Evolutionary conservation across 2,888 invertebrate genomes (phyloP).

Genomic region (Tenthredo livida): DNA sequence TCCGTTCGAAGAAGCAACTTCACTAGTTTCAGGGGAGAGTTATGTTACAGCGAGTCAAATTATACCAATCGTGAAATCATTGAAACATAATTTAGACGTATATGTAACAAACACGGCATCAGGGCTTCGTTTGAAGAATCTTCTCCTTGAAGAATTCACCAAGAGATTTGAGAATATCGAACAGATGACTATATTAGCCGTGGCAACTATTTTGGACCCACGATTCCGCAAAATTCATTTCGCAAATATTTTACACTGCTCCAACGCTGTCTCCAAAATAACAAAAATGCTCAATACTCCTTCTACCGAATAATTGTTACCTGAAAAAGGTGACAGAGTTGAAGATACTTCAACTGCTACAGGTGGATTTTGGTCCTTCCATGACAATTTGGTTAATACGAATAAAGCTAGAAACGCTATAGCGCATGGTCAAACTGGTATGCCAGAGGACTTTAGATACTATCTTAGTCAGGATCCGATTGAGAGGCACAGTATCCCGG

Average conservation of each 20-base stretch:
- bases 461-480: no score
- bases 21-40: constrained; percentile 45
- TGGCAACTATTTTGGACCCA: constrained; percentile 18
- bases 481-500: no score
- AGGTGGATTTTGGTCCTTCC: constrained; percentile 6
- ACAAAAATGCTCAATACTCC: constrained; percentile 38
- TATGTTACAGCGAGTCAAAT: constrained; percentile 50
- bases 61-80: constrained; percentile 53
- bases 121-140: background rate
- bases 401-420: no score
- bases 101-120: no score
- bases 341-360: background rate
- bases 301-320: background rate
- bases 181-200: background rate
- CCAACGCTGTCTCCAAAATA: constrained; percentile 55
- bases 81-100: constrained; percentile 18
- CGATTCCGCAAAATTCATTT: constrained; percentile 21
- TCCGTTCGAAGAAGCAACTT: constrained; percentile 46
- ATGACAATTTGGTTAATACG: background rate
- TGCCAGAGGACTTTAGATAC: no score
- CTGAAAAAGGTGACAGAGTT: background rate
- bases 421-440: no score
- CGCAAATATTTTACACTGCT: constrained; percentile 40
- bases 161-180: constrained; percentile 29
- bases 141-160: background rate